Conservation (phyloP, 2,888 invertebrate genomes). For the Scrobipalpa atriplicella region DNA sequence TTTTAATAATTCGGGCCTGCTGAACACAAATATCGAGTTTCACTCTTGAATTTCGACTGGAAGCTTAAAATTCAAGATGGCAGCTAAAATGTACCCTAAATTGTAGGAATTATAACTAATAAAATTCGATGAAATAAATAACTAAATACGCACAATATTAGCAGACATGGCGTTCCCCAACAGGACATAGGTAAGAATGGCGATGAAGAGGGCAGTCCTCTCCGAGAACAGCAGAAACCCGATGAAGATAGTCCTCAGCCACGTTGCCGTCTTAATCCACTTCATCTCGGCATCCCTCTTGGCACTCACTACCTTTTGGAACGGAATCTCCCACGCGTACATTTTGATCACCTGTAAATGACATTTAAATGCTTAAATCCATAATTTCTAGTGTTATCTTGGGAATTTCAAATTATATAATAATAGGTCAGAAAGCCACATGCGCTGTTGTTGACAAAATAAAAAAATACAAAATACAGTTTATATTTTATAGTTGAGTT, state of each 20-base stretch:
- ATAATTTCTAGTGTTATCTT: background rate
- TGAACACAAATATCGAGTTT: too few species aligned
- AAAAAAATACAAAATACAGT: background rate
- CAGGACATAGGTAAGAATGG: conserved; percentile 87
- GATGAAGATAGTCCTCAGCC: conserved; percentile 86
- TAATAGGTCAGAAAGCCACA: background rate
- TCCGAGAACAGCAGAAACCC: conserved; percentile 92
- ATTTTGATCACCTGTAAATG: conserved; percentile 92
- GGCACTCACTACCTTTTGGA: conserved; percentile 88
- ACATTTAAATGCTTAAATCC: background rate
- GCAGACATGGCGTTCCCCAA: conserved; percentile 86
- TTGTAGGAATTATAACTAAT: too few species aligned
- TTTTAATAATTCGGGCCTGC: too few species aligned
- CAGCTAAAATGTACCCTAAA: too few species aligned
- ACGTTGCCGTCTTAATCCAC: conserved; percentile 84
- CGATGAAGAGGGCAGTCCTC: conserved; percentile 89
- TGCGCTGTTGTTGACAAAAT: too few species aligned
- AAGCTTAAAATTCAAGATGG: too few species aligned
- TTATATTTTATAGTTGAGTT: background rate
- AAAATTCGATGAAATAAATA: too few species aligned
- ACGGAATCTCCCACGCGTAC: conserved; percentile 98
- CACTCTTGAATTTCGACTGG: too few species aligned
- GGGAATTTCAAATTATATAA: background rate
- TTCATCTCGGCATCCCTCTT: conserved; percentile 84
- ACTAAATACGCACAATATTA: conserved; percentile 85